Evolutionary conservation across 30 jellyfish, hydroid and myxozoan genomes (phyloP).

Genomic region (Morbakka virulenta): DNA sequence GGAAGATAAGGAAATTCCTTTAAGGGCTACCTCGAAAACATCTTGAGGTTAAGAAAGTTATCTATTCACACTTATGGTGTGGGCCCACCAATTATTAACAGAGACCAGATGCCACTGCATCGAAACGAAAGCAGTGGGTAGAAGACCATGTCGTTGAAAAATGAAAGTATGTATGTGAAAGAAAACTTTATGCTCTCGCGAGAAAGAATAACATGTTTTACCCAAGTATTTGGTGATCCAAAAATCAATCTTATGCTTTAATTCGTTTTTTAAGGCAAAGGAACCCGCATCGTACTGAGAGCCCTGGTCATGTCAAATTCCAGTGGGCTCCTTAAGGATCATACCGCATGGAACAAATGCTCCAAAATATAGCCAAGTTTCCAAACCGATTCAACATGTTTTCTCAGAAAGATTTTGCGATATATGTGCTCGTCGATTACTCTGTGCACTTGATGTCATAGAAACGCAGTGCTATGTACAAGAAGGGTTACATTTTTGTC

Average conservation of each 20-base stretch:
- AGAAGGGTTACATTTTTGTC: constrained; percentile 61
- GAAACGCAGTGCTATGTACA: neutral
- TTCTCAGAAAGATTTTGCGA: constrained; percentile 40
- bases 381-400: constrained; percentile 51
- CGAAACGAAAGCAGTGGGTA: constrained; percentile 5
- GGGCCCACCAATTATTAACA: constrained; percentile 50
- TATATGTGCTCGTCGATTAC: constrained; percentile 46
- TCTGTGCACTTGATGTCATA: constrained; percentile 38
- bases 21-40: constrained; percentile 32
- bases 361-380: neutral
- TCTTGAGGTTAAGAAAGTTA: constrained; percentile 50
- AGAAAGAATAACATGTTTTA: constrained; percentile 46
- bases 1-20: constrained; percentile 36
- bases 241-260: neutral
- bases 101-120: too few species aligned
- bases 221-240: constrained; percentile 40
- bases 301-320: constrained; percentile 39
- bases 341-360: constrained; percentile 39
- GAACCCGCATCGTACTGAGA: constrained; percentile 29
- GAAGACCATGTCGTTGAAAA: constrained; percentile 16
- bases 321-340: constrained; percentile 63
- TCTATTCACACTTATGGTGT: constrained; percentile 50
- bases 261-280: constrained; percentile 52
- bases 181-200: constrained; percentile 58
- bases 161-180: constrained; percentile 26